Conservation (phyloP, 2,888 invertebrate species). For the Sepioteuthis lessoniana region DNA sequence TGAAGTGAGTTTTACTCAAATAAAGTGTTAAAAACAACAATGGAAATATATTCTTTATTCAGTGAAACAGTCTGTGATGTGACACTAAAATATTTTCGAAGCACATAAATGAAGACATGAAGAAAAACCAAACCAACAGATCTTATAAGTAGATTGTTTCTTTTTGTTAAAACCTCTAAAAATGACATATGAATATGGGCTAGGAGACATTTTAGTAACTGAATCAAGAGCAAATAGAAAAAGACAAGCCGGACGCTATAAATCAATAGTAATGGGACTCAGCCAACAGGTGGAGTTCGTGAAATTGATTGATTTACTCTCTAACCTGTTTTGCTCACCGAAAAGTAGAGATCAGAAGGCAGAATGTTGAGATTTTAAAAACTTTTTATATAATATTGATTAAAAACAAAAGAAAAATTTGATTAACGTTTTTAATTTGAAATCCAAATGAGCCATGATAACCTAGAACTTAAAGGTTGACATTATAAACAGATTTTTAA, state of each 20-base stretch:
- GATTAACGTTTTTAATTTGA: background rate
- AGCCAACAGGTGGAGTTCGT: background rate
- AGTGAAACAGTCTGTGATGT: too few species aligned
- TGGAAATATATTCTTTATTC: too few species aligned
- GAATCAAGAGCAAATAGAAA: background rate
- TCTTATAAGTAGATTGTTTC: background rate
- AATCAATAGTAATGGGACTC: background rate
- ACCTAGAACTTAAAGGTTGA: background rate
- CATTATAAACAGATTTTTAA: background rate
- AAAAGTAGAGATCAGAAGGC: background rate
- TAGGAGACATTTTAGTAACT: background rate
- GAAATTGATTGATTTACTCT: background rate
- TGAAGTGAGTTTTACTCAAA: too few species aligned
- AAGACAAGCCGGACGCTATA: background rate
- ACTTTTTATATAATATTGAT: background rate
- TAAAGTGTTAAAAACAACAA: too few species aligned
- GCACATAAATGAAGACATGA: too few species aligned
- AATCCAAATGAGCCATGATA: background rate
- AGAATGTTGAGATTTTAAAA: background rate
- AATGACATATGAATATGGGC: background rate
- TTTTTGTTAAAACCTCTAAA: too few species aligned
- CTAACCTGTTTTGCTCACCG: background rate
- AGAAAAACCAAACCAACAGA: background rate
- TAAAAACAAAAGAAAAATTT: background rate
- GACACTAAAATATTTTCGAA: too few species aligned